Percentiles rank a stretch among this genome's conserved stretches.
Conservation (phyloP, 2,888 invertebrate species). For the Xylocampa areola region DNA sequence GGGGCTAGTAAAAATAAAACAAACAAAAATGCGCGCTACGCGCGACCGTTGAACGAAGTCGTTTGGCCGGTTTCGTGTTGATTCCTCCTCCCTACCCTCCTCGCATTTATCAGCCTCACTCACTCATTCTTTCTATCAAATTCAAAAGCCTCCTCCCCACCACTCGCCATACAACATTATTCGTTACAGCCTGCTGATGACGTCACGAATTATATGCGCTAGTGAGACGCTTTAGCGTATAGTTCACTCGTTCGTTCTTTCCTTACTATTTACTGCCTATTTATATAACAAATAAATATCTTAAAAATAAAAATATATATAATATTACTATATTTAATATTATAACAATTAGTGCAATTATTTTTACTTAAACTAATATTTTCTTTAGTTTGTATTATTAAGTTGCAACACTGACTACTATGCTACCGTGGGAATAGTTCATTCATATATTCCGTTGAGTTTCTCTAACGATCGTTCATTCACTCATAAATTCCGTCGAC, state of each 20-base stretch:
- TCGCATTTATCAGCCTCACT: constrained; percentile 61
- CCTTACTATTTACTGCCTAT: constrained; percentile 7
- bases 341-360: not conserved
- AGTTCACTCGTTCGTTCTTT: constrained; percentile 53
- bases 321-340: not conserved
- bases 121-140: constrained; percentile 59
- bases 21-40: constrained; percentile 82
- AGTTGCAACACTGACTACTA: constrained; percentile 55
- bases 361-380: not conserved
- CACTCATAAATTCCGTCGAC: constrained; percentile 73
- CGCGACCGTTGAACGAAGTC: constrained; percentile 87
- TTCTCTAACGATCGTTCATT: constrained; percentile 61
- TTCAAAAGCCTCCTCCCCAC: constrained; percentile 80
- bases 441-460: constrained; percentile 46
- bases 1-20: constrained; percentile 79
- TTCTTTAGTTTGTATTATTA: constrained; percentile 12
- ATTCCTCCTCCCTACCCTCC: constrained; percentile 73
- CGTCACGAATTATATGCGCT: constrained; percentile 24
- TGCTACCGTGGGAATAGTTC: constrained; percentile 47
- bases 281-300: not conserved
- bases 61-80: constrained; percentile 84
- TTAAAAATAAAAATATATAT: not conserved
- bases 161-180: constrained; percentile 9
- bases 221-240: constrained; percentile 12
- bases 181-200: constrained; percentile 24